A percentile compares a stretch with the other conserved stretches of the same genome.
phyloP scores from a whole-genome alignment of 1,140 invertebrate genomes.

The Homarus americanus region DNA sequence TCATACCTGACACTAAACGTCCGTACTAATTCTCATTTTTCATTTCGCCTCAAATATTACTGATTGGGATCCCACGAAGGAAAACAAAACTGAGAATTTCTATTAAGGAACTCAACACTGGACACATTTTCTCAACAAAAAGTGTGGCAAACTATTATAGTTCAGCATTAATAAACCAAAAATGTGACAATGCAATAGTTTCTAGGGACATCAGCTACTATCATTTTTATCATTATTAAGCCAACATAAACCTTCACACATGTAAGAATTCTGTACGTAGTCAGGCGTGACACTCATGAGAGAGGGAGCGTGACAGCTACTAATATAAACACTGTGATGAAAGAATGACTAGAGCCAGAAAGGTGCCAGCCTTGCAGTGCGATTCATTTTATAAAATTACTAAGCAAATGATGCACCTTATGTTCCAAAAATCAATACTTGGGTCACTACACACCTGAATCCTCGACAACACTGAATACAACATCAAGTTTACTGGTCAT shows the following conservation, averaged over 20 bases:
- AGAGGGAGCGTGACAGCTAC: background rate
- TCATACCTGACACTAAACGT: too few species aligned
- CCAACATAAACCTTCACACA: background rate
- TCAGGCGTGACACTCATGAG: background rate
- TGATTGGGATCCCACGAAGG: too few species aligned
- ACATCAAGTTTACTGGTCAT: background rate
- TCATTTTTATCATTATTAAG: background rate
- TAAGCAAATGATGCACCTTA: background rate
- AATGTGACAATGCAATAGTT: background rate
- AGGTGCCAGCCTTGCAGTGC: constrained; percentile 15
- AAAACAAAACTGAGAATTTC: too few species aligned
- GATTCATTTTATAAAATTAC: background rate
- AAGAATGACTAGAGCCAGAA: constrained; percentile 1
- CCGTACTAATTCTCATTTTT: too few species aligned
- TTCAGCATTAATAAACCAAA: background rate
- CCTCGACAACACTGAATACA: background rate
- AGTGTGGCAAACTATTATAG: background rate
- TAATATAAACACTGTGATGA: background rate
- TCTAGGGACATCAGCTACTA: background rate
- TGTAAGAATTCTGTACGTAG: background rate
- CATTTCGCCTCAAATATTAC: too few species aligned
- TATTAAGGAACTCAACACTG: too few species aligned
- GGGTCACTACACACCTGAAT: background rate
- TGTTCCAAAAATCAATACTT: background rate
- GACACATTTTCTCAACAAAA: background rate